Evolutionary conservation across 2,888 invertebrate species (phyloP), one percentile per base, ranked within the genome.

Genomic region (Chouioia cunea): DNA sequence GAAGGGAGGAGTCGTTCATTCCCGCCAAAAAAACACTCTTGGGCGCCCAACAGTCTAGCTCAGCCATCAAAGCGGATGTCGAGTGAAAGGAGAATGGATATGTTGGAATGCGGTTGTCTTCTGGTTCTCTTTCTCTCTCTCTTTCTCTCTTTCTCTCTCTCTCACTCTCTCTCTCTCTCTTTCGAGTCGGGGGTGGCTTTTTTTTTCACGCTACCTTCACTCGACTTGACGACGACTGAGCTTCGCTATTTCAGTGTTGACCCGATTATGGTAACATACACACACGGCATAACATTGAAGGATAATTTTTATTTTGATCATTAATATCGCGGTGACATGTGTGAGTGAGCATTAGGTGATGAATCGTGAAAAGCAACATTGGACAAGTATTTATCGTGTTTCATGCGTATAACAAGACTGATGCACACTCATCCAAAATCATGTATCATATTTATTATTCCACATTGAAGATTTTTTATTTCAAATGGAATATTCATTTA

Each of bases 11-110:
- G 4, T 2, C 57, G 58, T 3, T 36, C 15, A 18, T 64, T 68
- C 69, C 69, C 70, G 70, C 65, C 68, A 71, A 74, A 71, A 74
- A 65, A 63, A 46, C 36, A 36, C 36, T 36, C n/a, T 58, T 50
- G 74, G 78, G 77, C 78, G 78, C 76, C 78, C 73, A 75, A 74
- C 76, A 65, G 79, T 79, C 78, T 79, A 73, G 70, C 44, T 12
- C 43, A 58, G 36, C 36, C 36, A 12, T 36, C 36, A 36, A 36
- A 65, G 44, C 70, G 59, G 47, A 48, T 16, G 18, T 43, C 56
- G 47, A n/a, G 8, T n/a, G 12, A 12, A 18, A 47, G 48, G 27
- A 48, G 23, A 18, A 4, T 4, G 44, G 52, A 8, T 22, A 52
- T 58, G 18, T 56, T 65, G 76, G 77, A 77, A 78, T 77, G 73